These are phyloP conservation scores for Maniola jurtina DNA, from an alignment of 1,140 invertebrate genomes.

Conservation along the genomic window DNA sequence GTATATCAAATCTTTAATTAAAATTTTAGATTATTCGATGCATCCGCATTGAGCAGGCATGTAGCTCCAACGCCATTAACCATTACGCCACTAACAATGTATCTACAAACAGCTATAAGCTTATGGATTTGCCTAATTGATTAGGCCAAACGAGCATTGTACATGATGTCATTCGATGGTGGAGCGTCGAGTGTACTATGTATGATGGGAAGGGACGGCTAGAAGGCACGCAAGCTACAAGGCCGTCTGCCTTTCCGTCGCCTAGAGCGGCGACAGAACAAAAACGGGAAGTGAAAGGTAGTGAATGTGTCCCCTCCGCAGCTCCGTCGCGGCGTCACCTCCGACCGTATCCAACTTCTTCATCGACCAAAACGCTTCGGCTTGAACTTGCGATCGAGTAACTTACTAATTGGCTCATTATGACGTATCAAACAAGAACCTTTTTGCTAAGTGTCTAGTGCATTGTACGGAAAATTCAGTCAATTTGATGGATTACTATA, in stretches of 20 bases:
- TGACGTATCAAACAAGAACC: neutral
- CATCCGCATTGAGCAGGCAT: constrained; percentile 4
- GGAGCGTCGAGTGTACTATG: neutral
- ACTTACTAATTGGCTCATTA: neutral
- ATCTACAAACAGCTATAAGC: neutral
- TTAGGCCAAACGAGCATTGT: constrained; percentile 23
- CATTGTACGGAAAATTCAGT: too few species aligned
- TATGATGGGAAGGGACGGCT: constrained; percentile 57
- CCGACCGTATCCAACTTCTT: constrained; percentile 44
- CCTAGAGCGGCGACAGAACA: constrained; percentile 63
- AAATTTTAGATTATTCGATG: neutral
- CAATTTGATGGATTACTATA: too few species aligned
- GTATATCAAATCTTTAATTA: constrained; percentile 36
- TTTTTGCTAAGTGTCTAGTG: too few species aligned
- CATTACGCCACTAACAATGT: neutral
- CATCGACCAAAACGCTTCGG: constrained; percentile 11
- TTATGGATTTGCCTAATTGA: constrained; percentile 31
- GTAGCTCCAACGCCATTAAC: neutral
- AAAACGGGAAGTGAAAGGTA: constrained; percentile 78
- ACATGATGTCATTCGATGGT: constrained; percentile 42
- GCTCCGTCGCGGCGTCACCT: constrained; percentile 60
- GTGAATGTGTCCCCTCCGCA: constrained; percentile 69
- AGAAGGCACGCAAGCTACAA: constrained; percentile 63
- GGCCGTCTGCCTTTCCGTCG: constrained; percentile 71
- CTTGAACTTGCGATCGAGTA: constrained; percentile 11